Conservation (phyloP, 2,113 vertebrate species). For the Mesocricetus auratus region DNA sequence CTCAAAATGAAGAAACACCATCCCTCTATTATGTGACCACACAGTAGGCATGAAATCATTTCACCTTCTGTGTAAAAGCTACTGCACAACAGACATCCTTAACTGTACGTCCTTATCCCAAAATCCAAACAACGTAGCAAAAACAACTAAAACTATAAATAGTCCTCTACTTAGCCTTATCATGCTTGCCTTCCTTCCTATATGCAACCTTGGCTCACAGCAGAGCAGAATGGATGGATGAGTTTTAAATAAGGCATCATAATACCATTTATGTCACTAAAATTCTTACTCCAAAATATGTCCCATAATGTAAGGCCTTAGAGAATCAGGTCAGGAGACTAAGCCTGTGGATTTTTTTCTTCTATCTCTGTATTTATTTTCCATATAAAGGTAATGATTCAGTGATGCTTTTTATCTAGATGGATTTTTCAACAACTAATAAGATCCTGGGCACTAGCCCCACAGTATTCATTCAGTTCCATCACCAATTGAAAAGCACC, state of each 20-base stretch:
- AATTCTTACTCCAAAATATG: slow-evolving; percentile 1
- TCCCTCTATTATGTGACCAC: neutral
- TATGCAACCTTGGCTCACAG: neutral
- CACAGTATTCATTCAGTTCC: neutral
- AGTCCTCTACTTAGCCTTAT: neutral
- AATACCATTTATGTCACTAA: neutral
- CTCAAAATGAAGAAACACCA: slow-evolving; percentile 53
- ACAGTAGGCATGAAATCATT: slow-evolving; percentile 43
- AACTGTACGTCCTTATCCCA: slow-evolving; percentile 37
- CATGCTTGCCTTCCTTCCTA: neutral
- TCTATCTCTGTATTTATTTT: neutral
- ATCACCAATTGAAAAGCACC: neutral
- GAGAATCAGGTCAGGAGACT: neutral
- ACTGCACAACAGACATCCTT: neutral
- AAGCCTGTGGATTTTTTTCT: neutral
- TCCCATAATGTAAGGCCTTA: neutral
- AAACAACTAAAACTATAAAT: slow-evolving; percentile 22
- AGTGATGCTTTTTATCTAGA: neutral
- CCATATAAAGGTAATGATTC: neutral
- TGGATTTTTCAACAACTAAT: neutral
- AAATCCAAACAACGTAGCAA: slow-evolving; percentile 46
- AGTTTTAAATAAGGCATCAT: slow-evolving; percentile 8
- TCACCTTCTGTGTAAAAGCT: slow-evolving; percentile 45
- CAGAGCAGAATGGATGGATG: neutral
- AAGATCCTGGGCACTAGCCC: neutral